Evolutionary conservation across 2,888 invertebrate genomes (phyloP).

Genomic region (Cheilosia urbana): DNA sequence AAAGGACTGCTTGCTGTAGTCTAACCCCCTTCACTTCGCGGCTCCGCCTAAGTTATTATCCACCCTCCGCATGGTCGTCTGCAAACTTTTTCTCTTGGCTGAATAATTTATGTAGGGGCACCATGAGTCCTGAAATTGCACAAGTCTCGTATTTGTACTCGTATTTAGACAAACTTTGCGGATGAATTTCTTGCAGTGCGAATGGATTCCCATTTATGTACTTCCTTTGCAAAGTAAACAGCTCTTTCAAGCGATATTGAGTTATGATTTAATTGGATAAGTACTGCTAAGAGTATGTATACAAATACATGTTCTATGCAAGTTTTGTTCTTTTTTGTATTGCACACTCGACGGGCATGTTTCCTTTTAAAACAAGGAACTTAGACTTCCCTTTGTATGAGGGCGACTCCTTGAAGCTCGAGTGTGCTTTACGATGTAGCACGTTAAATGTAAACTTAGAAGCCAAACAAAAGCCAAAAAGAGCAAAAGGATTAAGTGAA

Average conservation of each 20-base stretch:
- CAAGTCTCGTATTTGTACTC: constrained; percentile 40
- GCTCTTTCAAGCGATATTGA: constrained; percentile 23
- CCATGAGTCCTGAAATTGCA: constrained; percentile 35
- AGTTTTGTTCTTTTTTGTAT: constrained; percentile 14
- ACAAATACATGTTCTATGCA: constrained; percentile 1
- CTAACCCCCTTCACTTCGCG: constrained; percentile 27
- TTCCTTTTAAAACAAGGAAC: background rate
- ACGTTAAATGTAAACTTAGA: constrained; percentile 26
- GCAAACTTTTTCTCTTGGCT: constrained; percentile 34
- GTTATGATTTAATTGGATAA: constrained; percentile 44
- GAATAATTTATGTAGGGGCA: constrained; percentile 55
- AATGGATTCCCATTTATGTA: background rate
- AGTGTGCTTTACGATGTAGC: constrained; percentile 12
- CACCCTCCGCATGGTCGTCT: background rate
- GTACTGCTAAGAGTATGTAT: background rate
- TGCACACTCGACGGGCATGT: constrained; percentile 3
- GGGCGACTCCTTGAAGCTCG: background rate
- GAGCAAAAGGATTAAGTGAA: constrained; percentile 37
- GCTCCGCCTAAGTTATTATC: constrained; percentile 40
- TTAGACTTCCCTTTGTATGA: background rate
- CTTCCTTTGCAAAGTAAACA: constrained; percentile 4
- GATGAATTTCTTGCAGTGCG: constrained; percentile 27
- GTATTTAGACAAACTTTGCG: constrained; percentile 38
- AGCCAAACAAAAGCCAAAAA: constrained; percentile 19
- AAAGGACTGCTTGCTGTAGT: constrained; percentile 1